Conservation (phyloP, 2,113 vertebrate species). For the Silurus asotus region DNA sequence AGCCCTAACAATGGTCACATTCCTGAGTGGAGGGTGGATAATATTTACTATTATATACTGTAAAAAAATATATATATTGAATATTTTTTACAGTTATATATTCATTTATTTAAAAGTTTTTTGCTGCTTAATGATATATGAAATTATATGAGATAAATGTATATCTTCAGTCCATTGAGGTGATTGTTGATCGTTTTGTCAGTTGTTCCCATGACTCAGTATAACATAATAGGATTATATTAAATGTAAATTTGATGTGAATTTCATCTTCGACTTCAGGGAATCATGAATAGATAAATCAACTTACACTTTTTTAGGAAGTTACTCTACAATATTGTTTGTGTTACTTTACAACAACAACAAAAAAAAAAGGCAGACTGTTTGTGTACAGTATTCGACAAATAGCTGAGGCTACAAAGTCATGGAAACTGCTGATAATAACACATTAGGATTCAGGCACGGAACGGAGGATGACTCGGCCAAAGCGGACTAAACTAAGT, state of each 20-base stretch:
- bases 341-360: not conserved
- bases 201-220: not conserved
- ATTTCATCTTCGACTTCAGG: not conserved
- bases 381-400: not conserved
- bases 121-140: no score
- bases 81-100: no score
- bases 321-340: not conserved
- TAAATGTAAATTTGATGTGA: not conserved
- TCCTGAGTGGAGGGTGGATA: no score
- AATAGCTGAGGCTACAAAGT: not conserved
- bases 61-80: no score
- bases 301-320: not conserved
- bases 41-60: no score
- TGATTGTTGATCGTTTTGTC: not conserved
- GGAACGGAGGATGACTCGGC: not conserved
- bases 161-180: not conserved
- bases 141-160: no score
- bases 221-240: not conserved
- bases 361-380: not conserved
- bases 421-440: slow-evolving; percentile 38
- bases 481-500: slow-evolving; percentile 64
- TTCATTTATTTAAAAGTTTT: no score
- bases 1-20: no score
- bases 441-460: slow-evolving; percentile 47
- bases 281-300: not conserved